These are phyloP conservation scores for Neelides sp. DNA, from an alignment of 1,140 invertebrate species.

Conservation along the genomic window DNA sequence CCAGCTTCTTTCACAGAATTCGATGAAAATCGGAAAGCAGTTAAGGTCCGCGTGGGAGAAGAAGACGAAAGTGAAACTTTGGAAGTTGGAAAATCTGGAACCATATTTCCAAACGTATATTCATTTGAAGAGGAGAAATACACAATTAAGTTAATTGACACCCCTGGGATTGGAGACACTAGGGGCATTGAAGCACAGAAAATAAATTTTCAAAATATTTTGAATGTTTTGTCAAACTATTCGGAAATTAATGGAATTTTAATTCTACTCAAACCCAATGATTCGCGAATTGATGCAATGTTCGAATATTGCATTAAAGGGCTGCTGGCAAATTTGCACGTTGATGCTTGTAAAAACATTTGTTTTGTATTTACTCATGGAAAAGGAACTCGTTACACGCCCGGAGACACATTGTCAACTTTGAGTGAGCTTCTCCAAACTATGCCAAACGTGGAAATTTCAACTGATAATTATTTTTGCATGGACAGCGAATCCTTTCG, in stretches of 20 bases:
- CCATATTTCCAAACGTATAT: conserved; percentile 10
- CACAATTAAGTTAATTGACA: conserved; percentile 31
- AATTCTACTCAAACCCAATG: conserved; percentile 32
- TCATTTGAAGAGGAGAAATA: conserved; percentile 2
- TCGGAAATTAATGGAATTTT: conserved; percentile 31
- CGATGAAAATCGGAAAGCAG: background rate
- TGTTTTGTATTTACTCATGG: conserved; percentile 31
- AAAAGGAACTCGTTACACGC: conserved; percentile 22
- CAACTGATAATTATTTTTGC: conserved; percentile 14
- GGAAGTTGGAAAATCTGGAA: conserved; percentile 11
- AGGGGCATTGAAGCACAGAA: conserved; percentile 31
- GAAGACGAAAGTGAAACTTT: conserved; percentile 12
- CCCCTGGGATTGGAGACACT: conserved; percentile 33
- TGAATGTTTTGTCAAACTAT: conserved; percentile 16
- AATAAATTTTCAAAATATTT: conserved; percentile 32
- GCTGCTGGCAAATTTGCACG: conserved; percentile 30
- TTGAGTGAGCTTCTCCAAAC: conserved; percentile 10
- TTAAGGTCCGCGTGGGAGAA: background rate
- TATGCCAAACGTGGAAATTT: conserved; percentile 7
- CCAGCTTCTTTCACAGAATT: conserved; percentile 2
- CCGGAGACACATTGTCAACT: conserved; percentile 19
- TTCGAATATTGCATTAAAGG: conserved; percentile 33
- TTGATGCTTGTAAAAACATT: conserved; percentile 31
- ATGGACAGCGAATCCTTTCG: conserved; percentile 26
- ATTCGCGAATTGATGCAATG: conserved; percentile 16